Evolutionary conservation across 2,797 vertebrate species (phyloP).

Genomic region (Synanceia verrucosa): DNA sequence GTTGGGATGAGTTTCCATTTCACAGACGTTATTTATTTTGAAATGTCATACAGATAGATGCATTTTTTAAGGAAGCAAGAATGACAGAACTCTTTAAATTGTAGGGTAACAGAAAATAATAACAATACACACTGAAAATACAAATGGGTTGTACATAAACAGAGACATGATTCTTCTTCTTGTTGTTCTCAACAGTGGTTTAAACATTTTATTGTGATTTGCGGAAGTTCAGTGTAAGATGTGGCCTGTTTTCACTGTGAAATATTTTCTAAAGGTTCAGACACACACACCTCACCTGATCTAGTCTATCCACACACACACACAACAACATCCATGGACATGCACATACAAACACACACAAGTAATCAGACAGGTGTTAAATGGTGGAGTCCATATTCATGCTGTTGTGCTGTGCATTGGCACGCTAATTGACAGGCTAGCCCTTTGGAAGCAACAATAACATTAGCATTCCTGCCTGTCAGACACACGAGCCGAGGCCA

Average conservation of each 20-base stretch:
- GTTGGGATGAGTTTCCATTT: not conserved
- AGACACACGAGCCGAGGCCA: constrained; percentile 84
- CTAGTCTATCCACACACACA: constrained; percentile 8
- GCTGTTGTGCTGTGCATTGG: constrained; percentile 67
- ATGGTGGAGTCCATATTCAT: constrained; percentile 79
- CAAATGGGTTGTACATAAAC: not conserved
- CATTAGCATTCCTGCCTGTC: constrained; percentile 86
- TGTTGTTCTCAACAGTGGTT: constrained; percentile 17
- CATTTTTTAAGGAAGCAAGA: not conserved
- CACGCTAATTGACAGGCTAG: constrained; percentile 81
- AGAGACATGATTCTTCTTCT: not conserved
- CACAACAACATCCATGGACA: constrained; percentile 26
- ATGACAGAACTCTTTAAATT: not conserved
- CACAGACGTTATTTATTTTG: not conserved
- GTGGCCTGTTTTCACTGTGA: constrained; percentile 24
- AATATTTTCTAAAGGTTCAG: constrained; percentile 24
- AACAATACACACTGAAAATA: not conserved
- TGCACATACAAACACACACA: constrained; percentile 29
- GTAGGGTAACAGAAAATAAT: not conserved
- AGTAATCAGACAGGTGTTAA: constrained; percentile 80
- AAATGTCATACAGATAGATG: not conserved
- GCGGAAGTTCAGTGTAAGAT: constrained; percentile 17
- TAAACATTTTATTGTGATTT: constrained; percentile 30
- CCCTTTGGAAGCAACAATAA: constrained; percentile 88
- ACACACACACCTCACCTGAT: constrained; percentile 15